Base-by-base conservation (phyloP, 2,888 invertebrate species). In the Diachrysia chrysitis region DNA sequence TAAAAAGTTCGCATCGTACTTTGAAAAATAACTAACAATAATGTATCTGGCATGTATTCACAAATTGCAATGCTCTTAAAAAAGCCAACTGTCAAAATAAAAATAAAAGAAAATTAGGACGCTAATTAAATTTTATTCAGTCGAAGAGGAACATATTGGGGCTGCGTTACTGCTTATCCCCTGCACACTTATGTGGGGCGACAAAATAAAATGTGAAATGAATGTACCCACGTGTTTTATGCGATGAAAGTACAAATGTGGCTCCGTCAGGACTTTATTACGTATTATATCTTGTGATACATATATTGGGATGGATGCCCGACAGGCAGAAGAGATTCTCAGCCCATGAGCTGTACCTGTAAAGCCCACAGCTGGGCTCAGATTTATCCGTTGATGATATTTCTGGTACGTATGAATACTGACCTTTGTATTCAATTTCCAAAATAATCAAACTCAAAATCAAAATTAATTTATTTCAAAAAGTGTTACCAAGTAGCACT, bases 181-280 rank as follows among this genome's bases (percentile, higher is more conserved):
- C 66, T 58, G 54, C 23, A 2, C 29, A 4, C 37, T 25, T 19
- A 71, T 62, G 48, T 66, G 61, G 55, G 51, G 55, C 71, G 48
- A 46, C 55, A 25, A 19, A 19, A 56, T 58, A 42, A 48, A 72
- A 23, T 56, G 66, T 29, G 66, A 42, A 71, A 37, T 66, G 58
- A 62, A 55, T 37, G 51, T 42, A 66, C 54, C 29, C 29, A n/a
- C n/a, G n/a, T n/a, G n/a, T n/a, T n/a, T n/a, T n/a, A n/a, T n/a
- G n/a, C n/a, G n/a, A n/a, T n/a, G n/a, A n/a, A n/a, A n/a, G n/a
- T 29, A 29, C 5, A 67, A 57, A 74, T 65, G 69, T 29, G 32
- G 32, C 12, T 9, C 21, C 21, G 17, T 0, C 48, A 58, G 54
- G 56, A 58, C 58, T 61, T 66, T 64, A 70, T 70, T 67, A 63